Percentiles rank a stretch among this genome's conserved stretches.
Conservation (phyloP, 2,888 invertebrate species). For the Neoaliturus tenellus region DNA sequence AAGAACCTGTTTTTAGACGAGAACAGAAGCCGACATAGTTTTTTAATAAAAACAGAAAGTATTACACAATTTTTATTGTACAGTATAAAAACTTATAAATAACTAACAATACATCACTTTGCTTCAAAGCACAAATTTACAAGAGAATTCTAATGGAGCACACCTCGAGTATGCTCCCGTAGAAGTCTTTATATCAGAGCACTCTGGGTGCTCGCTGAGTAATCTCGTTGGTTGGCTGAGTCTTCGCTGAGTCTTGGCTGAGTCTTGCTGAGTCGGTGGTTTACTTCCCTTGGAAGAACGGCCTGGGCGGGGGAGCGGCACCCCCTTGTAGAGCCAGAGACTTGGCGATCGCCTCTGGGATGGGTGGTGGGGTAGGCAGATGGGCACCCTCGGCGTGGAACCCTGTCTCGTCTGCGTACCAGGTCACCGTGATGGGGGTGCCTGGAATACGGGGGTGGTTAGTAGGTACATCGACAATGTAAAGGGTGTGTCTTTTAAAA, state of each 20-base stretch:
- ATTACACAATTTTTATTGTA: no score
- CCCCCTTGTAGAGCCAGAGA: conserved; percentile 62
- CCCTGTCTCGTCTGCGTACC: conserved; percentile 82
- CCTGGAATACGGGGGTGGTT: neutral
- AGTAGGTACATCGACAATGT: no score
- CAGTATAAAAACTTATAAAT: conserved; percentile 42
- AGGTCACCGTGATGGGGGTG: conserved; percentile 74
- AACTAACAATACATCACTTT: conserved; percentile 37
- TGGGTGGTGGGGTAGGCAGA: conserved; percentile 71
- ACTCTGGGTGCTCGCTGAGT: neutral
- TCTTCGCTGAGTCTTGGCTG: neutral
- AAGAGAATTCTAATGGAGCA: neutral
- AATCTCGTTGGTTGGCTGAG: neutral
- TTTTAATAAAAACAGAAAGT: no score
- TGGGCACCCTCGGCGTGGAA: conserved; percentile 78
- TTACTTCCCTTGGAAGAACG: conserved; percentile 46
- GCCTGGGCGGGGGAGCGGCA: conserved; percentile 38
- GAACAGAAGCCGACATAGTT: no score
- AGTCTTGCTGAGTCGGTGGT: neutral
- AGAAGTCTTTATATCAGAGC: neutral
- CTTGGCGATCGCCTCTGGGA: conserved; percentile 70
- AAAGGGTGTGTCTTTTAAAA: no score
- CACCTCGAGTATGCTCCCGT: neutral
- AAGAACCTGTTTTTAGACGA: no score
- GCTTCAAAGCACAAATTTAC: neutral